These are phyloP conservation scores for Grammomys surdaster DNA, from an alignment of 2,113 vertebrate species.

Conservation along the genomic window DNA sequence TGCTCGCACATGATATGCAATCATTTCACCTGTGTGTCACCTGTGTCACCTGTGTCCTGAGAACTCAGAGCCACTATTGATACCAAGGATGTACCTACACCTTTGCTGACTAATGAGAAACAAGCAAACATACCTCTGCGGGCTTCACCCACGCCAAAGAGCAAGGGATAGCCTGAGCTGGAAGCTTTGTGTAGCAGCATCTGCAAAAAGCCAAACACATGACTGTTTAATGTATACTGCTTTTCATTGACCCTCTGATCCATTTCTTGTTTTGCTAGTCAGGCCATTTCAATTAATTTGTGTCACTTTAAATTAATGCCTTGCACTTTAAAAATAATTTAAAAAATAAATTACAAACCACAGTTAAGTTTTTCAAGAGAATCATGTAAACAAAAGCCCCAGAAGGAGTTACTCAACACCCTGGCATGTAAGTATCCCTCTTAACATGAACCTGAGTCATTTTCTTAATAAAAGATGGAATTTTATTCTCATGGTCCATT, in stretches of 20 bases:
- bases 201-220: conserved; percentile 83
- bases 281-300: background rate
- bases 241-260: background rate
- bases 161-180: conserved; percentile 94
- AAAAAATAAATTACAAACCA: conserved; percentile 11
- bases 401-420: background rate
- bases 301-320: conserved; percentile 39
- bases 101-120: background rate
- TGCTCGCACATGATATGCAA: background rate
- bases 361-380: background rate
- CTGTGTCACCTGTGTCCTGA: background rate
- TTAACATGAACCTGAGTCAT: background rate
- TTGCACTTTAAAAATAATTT: conserved; percentile 23
- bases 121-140: conserved; percentile 83
- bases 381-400: background rate
- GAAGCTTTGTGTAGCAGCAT: conserved; percentile 92
- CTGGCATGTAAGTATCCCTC: background rate
- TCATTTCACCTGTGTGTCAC: background rate
- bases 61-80: background rate
- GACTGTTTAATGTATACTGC: background rate
- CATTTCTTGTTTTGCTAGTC: conserved; percentile 20
- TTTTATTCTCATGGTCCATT: conserved; percentile 13
- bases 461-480: conserved; percentile 52
- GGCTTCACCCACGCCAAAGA: conserved; percentile 92
- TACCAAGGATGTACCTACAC: background rate